phyloP scores from a whole-genome alignment of 2,113 vertebrate species.

The Ameiurus melas region DNA sequence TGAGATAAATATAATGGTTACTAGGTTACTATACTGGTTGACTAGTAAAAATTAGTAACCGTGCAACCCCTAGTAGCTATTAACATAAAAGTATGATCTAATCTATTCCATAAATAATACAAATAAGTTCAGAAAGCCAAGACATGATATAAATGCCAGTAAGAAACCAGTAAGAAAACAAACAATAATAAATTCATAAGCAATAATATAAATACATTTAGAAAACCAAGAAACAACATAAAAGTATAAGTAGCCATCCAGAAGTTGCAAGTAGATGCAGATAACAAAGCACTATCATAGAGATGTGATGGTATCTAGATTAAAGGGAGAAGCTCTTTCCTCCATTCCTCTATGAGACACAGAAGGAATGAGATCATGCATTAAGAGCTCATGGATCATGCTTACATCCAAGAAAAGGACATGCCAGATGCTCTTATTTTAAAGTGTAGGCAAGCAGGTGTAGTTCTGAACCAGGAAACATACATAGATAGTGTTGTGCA shows the following conservation, averaged over 20 bases:
- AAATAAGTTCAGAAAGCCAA: neutral
- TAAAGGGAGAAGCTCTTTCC: neutral
- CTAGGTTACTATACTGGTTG: no score
- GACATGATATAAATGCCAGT: neutral
- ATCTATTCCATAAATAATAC: neutral
- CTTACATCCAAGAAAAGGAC: neutral
- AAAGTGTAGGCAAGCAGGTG: neutral
- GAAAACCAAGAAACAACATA: neutral
- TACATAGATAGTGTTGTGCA: neutral
- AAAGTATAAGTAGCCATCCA: neutral
- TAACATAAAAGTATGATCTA: neutral
- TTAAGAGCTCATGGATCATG: neutral
- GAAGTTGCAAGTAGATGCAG: neutral
- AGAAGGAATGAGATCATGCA: neutral
- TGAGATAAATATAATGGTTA: neutral
- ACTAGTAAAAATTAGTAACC: neutral
- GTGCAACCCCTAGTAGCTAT: neutral
- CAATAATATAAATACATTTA: neutral
- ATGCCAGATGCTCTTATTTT: neutral
- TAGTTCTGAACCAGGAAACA: neutral
- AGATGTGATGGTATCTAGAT: neutral
- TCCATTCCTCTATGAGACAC: neutral
- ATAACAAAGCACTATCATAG: neutral
- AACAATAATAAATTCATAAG: neutral
- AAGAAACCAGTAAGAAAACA: neutral